Evolutionary conservation across 2,797 vertebrate genomes (phyloP), one percentile per base, ranked within the genome.

Genomic region (Danio aesculapii): DNA sequence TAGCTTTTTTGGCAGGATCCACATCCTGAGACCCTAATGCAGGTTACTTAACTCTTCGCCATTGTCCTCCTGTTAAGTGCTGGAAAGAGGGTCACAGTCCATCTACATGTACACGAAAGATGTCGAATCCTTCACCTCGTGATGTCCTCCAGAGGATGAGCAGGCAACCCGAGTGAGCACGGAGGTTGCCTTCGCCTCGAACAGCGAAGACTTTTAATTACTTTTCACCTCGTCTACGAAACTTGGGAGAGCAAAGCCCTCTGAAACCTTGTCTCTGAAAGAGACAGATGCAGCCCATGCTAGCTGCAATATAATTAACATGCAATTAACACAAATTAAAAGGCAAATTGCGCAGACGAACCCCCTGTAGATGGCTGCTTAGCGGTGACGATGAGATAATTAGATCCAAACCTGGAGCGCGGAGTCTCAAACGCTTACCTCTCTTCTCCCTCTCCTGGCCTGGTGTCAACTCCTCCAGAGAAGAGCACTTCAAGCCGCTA

Each of bases 301-400:
- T 75, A 86, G 86, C 85, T 87, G 87, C 87, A 85, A 88, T 88
- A 86, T 86, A 85, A 90, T 91, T 91, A 90, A 89, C 90, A 91
- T 87, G 86, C 89, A 90, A 90, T 91, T 91, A 89, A 89, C 87
- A 87, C 87, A 88, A 88, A 90, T 90, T 90, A 90, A 90, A 89
- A 88, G 88, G 82, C 86, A 85, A 90, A 89, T 84, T 81, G 69
- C 79, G 81, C 81, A 86, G 85, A 84, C 81, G 78, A 86, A 87
- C 83, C 86, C 88, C 85, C 85, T 75, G 87, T 85, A 86, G 87
- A 87, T 84, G 78, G 81, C 84, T 83, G 77, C 84, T 88, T 84
- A 87, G 86, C 68, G 43, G 67, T 71, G 84, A 75, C 81, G 80
- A 83, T 81, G 82, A 81, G 87, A 82, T 85, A 81, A 86, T 89